These are phyloP conservation scores for Dipus sagitta DNA, from an alignment of 2,797 vertebrate species.

Conservation along the genomic window DNA sequence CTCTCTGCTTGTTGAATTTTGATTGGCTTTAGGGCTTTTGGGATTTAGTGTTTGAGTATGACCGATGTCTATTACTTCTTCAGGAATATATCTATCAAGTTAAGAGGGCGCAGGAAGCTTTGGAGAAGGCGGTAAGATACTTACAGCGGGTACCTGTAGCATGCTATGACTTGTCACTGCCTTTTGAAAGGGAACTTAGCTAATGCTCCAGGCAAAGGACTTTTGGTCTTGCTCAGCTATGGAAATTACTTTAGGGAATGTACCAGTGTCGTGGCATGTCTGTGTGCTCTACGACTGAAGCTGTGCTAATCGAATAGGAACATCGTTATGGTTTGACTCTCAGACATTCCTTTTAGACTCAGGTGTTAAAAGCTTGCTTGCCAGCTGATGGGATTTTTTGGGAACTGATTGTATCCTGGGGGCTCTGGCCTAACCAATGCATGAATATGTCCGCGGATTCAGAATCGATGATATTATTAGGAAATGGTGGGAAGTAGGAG, in stretches of 20 bases:
- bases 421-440: neutral
- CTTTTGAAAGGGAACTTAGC: neutral
- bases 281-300: neutral
- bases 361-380: neutral
- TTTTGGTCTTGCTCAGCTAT: slow-evolving; percentile 3
- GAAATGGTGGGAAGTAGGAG: neutral
- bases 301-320: neutral
- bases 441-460: neutral
- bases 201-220: neutral
- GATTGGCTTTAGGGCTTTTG: neutral
- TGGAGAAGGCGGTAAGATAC: neutral
- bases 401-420: neutral
- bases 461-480: neutral
- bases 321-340: neutral
- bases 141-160: neutral
- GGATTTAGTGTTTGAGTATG: slow-evolving; percentile 47
- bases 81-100: slow-evolving; percentile 1
- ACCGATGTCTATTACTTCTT: neutral
- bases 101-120: slow-evolving; percentile 10
- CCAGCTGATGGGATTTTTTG: neutral
- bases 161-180: neutral
- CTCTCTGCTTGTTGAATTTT: neutral
- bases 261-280: neutral
- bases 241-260: neutral
- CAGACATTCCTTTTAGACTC: neutral